Evolutionary conservation across 2,797 vertebrate species (phyloP).

Genomic region (Sphenopsis melanotis): DNA sequence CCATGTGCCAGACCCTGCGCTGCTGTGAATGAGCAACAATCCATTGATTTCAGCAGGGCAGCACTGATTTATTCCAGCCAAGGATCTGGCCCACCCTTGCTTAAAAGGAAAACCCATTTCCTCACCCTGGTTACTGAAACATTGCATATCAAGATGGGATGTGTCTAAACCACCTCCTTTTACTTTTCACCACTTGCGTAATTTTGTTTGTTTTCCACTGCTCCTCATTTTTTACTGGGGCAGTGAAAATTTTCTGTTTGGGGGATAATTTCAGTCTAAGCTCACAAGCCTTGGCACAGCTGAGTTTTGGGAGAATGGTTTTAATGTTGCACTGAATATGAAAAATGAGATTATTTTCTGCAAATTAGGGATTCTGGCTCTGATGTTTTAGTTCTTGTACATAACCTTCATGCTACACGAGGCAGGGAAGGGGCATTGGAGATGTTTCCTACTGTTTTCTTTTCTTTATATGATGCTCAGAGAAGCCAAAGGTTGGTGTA

Average conservation of each 20-base stretch:
- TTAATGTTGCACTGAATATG: background rate
- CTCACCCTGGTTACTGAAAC: background rate
- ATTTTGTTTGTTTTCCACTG: background rate
- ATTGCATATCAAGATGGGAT: background rate
- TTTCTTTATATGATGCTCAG: background rate
- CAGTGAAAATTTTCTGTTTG: background rate
- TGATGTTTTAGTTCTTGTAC: background rate
- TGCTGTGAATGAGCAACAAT: slow-evolving; percentile 11
- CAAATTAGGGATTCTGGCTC: background rate
- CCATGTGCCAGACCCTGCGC: background rate
- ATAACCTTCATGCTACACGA: background rate
- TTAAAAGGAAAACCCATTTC: slow-evolving; percentile 34
- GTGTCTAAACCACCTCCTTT: slow-evolving; percentile 5
- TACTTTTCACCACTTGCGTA: slow-evolving; percentile 15
- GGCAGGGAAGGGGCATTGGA: background rate
- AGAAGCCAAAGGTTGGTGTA: background rate
- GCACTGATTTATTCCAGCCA: background rate
- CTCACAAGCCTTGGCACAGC: background rate
- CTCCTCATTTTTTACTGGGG: background rate
- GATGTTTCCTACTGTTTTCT: background rate
- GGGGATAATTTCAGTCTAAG: background rate
- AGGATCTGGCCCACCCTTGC: background rate
- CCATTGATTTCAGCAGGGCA: slow-evolving; percentile 3
- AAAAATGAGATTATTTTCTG: background rate
- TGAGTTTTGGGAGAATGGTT: background rate